A percentile compares a stretch with the other conserved stretches of the same genome.
Evolutionary conservation across 2,113 vertebrate species (phyloP).

Genomic region (Protobothrops flavoviridis): DNA sequence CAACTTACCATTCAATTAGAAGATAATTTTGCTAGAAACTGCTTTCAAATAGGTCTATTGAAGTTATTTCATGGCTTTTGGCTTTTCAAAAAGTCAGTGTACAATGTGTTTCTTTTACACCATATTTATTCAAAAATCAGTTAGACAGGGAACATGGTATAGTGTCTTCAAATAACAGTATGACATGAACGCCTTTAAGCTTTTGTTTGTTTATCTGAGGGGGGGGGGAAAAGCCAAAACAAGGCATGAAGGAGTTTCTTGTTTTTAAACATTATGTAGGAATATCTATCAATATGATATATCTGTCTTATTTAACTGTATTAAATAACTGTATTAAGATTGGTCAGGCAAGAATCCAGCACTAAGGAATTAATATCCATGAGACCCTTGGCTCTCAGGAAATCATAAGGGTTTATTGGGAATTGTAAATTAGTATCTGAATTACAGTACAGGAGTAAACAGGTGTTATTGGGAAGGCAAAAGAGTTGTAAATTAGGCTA

Average conservation of each 20-base stretch:
- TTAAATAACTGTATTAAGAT: background rate
- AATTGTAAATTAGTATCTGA: background rate
- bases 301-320: background rate
- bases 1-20: background rate
- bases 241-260: background rate
- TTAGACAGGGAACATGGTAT: background rate
- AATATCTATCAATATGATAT: background rate
- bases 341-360: background rate
- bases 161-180: background rate
- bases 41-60: background rate
- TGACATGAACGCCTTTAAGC: background rate
- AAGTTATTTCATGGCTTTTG: background rate
- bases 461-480: background rate
- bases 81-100: background rate
- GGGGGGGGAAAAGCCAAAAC: background rate
- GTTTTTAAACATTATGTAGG: background rate
- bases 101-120: background rate
- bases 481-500: background rate
- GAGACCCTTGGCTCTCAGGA: background rate
- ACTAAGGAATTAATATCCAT: background rate
- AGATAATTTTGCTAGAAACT: background rate
- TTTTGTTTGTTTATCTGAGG: background rate
- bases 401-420: background rate
- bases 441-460: background rate
- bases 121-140: slow-evolving; percentile 11